phyloP scores from a whole-genome alignment of 2,888 invertebrate species.

The Thera britannica region DNA sequence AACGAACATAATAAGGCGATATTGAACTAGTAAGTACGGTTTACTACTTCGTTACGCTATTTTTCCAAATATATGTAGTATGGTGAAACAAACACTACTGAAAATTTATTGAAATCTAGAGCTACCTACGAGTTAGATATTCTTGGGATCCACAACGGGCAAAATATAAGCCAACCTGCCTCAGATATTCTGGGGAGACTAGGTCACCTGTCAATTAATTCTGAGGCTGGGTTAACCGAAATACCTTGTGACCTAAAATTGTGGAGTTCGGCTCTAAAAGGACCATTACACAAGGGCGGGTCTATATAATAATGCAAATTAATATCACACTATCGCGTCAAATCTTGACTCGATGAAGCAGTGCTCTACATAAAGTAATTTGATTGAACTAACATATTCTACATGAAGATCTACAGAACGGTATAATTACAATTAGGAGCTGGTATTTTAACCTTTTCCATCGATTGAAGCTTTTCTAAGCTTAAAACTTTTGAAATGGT shows the following conservation, averaged over 20 bases:
- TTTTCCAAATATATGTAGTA: no score
- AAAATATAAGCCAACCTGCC: background rate
- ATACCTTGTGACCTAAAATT: slow-evolving; percentile 16
- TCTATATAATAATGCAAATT: slow-evolving; percentile 23
- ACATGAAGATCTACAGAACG: background rate
- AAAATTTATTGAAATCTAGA: background rate
- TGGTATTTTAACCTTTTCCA: no score
- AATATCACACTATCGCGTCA: slow-evolving; percentile 9
- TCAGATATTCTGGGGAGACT: slow-evolving; percentile 1
- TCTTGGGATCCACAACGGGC: background rate
- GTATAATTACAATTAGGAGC: background rate
- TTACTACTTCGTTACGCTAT: no score
- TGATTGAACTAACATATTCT: background rate
- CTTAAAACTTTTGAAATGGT: no score
- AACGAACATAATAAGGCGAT: no score
- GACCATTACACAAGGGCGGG: slow-evolving; percentile 12
- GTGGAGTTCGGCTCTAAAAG: slow-evolving; percentile 7
- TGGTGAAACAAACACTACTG: no score
- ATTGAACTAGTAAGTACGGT: no score
- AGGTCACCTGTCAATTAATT: slow-evolving; percentile 20
- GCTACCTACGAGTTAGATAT: background rate
- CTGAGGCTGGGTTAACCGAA: slow-evolving; percentile 10
- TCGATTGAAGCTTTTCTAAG: no score
- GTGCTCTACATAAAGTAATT: no score
- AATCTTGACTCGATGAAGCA: no score